Base-by-base conservation (phyloP, 2,797 vertebrate species). In the Lepidocolaptes lacrymiger region DNA sequence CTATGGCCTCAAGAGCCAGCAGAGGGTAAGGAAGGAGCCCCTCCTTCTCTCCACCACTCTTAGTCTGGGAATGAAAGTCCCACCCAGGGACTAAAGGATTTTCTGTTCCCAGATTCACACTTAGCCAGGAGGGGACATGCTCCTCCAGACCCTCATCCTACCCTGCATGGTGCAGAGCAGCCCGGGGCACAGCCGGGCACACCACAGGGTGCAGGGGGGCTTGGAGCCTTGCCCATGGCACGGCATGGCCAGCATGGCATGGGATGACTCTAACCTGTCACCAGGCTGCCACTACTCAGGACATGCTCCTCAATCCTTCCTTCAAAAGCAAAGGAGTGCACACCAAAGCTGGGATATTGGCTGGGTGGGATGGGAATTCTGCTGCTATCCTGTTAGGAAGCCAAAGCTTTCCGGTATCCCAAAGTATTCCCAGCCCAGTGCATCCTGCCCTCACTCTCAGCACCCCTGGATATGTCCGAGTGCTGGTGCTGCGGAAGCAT, bases 401-500 rank as follows among this genome's bases (percentile, higher is more conserved):
- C 3, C 59, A 34, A 66, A 64, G 23, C 48, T 75, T 2, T 0
- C 19, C 6, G 49, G 71, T 3, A 3, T 21, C 52, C 21, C 6
- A 0, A 24, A 32, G 23, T 5, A 21, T 39, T 71, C 26, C 91
- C 77, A 84, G 56, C 89, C 37, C 73, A 2, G 5, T 0, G 3
- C 62, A 36, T 10, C 59, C 68, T 23, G 22, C 52, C 82, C 79
- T 48, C 6, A 1, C 22, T 41, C 48, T 64, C 0, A 0, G 56
- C 83, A 28, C 19, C n/a, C 48, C 0, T 0, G 37, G 9, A 30
- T 51, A 9, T 1, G 10, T 21, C 48, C 1, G 2, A 79, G 80
- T 7, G 2, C 63, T 0, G 1, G 19, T 19, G 46, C 66, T 20
- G 52, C 16, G 0, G 68, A 12, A 64, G 22, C 7, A 1, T 19